A percentile compares a stretch with the other conserved stretches of the same genome.
phyloP scores from a whole-genome alignment of 1,140 invertebrate species.

The Pogonomyrmex californicus region DNA sequence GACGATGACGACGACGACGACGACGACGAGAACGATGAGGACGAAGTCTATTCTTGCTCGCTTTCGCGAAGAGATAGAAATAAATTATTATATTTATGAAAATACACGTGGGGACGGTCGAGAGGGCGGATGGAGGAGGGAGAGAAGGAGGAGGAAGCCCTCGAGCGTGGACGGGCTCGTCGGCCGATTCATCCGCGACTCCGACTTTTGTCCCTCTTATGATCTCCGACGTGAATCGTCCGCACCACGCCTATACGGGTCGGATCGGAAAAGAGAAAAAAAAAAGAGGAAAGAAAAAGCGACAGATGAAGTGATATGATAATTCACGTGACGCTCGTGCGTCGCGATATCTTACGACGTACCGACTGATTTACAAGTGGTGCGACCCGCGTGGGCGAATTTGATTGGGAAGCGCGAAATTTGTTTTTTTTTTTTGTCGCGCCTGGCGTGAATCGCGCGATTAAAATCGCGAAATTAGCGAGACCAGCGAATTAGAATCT shows the following conservation, averaged over 20 bases:
- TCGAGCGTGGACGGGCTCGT: constrained; percentile 61
- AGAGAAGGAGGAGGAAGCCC: constrained; percentile 66
- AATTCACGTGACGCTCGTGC: constrained; percentile 38
- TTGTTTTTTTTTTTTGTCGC: not conserved
- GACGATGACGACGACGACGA: constrained; percentile 54
- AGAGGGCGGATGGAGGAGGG: not conserved
- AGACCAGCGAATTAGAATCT: not conserved
- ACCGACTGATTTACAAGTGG: constrained; percentile 26
- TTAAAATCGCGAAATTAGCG: not conserved
- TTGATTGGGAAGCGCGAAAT: not conserved
- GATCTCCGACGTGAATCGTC: constrained; percentile 64
- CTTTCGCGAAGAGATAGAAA: constrained; percentile 75
- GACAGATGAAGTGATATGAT: constrained; percentile 67
- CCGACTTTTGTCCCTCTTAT: constrained; percentile 70
- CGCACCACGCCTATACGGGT: constrained; percentile 71
- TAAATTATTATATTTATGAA: constrained; percentile 81
- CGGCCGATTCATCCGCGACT: constrained; percentile 67
- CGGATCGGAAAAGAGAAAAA: constrained; percentile 45
- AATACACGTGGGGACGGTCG: constrained; percentile 65
- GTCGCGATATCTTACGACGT: constrained; percentile 9
- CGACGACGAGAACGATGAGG: constrained; percentile 50
- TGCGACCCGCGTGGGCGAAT: not conserved
- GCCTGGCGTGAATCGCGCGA: not conserved
- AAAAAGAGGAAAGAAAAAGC: constrained; percentile 26
- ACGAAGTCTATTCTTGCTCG: constrained; percentile 67